phyloP scores from a whole-genome alignment of 2,888 invertebrate species.

The Athetis lepigone region DNA sequence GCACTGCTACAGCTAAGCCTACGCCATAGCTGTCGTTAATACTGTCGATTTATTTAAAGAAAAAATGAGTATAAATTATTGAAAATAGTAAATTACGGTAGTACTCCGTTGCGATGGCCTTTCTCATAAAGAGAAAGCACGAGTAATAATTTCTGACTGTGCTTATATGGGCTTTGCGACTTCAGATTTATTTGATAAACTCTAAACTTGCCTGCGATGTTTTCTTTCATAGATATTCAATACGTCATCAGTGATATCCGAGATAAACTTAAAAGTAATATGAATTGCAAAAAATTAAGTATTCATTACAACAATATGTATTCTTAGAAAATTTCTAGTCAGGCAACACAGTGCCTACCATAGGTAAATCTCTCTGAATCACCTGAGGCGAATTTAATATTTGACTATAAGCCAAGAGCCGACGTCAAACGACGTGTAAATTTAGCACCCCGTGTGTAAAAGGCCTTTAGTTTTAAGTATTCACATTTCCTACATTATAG shows the following conservation, averaged over 20 bases:
- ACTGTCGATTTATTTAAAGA: background rate
- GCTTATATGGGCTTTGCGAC: no score
- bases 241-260: background rate
- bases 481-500: constrained; percentile 26
- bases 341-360: constrained; percentile 18
- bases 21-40: constrained; percentile 1
- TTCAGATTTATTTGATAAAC: no score
- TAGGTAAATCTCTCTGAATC: constrained; percentile 45
- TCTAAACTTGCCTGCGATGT: background rate
- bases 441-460: constrained; percentile 45
- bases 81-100: no score
- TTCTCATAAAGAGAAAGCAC: no score
- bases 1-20: background rate
- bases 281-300: background rate
- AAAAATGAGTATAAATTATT: background rate
- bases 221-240: background rate
- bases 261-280: no score
- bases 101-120: no score
- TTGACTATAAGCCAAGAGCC: constrained; percentile 52
- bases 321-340: background rate
- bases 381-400: constrained; percentile 61
- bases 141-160: no score
- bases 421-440: constrained; percentile 60
- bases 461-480: constrained; percentile 24
- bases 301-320: background rate